phyloP scores from a whole-genome alignment of 2,113 vertebrate species.

The Alces alces region DNA sequence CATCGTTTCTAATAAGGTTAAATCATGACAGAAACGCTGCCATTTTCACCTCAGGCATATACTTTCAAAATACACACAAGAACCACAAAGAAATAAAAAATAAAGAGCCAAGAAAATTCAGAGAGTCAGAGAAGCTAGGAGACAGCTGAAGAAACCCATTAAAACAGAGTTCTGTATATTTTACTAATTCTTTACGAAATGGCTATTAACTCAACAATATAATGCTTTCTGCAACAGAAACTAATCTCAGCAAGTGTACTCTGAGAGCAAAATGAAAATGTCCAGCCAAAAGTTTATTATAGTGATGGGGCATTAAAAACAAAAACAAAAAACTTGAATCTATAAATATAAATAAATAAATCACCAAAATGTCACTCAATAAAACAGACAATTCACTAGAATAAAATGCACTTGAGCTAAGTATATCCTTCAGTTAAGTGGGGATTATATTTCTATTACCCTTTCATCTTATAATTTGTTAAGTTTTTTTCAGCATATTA shows the following conservation, averaged over 20 bases:
- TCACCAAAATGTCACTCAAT: neutral
- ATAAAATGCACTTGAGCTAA: neutral
- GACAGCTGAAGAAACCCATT: neutral
- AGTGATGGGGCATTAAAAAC: neutral
- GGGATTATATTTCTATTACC: neutral
- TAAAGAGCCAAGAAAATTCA: neutral
- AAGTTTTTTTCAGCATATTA: neutral
- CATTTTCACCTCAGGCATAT: neutral
- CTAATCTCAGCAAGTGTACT: neutral
- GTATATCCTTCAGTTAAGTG: neutral
- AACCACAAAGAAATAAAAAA: slow-evolving; percentile 1
- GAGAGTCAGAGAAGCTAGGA: neutral
- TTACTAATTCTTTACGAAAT: neutral
- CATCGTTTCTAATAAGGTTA: slow-evolving; percentile 28
- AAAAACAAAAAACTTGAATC: neutral
- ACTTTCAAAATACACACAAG: neutral
- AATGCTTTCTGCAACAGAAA: neutral
- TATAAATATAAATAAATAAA: slow-evolving; percentile 38
- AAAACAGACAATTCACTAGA: neutral
- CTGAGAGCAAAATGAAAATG: neutral
- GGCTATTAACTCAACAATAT: neutral
- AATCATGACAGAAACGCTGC: slow-evolving; percentile 46
- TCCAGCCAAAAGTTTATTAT: neutral
- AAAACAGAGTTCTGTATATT: neutral
- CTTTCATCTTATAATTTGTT: neutral